Evolutionary conservation across 2,113 vertebrate genomes (phyloP).

Genomic region (Lepisosteus oculatus): DNA sequence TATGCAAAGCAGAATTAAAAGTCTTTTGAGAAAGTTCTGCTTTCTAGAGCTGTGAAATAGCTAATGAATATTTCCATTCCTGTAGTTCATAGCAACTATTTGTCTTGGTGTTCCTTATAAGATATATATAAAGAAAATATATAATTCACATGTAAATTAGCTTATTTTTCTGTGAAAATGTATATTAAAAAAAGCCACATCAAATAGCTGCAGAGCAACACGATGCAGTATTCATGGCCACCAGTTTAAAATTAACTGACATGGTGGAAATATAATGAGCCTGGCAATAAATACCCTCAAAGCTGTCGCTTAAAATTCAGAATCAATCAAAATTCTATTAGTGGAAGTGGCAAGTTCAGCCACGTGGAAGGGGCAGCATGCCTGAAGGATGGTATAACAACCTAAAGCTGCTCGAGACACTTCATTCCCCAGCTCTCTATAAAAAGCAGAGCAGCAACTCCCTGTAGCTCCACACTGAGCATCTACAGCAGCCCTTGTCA

Average conservation of each 20-base stretch:
- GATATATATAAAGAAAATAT: too few species aligned
- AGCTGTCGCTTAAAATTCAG: conserved; percentile 10
- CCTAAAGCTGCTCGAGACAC: neutral
- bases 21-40: too few species aligned
- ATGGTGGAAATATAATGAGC: conserved; percentile 1
- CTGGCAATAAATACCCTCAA: neutral
- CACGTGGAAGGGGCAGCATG: conserved; percentile 4
- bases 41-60: too few species aligned
- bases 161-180: too few species aligned
- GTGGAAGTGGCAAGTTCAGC: neutral
- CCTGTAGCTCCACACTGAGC: neutral
- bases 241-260: neutral
- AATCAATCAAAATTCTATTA: conserved; percentile 10
- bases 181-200: too few species aligned
- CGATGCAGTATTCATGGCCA: conserved; percentile 1
- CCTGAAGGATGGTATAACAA: neutral
- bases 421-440: neutral
- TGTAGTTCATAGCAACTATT: too few species aligned
- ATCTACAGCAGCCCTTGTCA: neutral
- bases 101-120: too few species aligned
- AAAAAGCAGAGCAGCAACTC: too few species aligned
- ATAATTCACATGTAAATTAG: too few species aligned
- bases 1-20: too few species aligned
- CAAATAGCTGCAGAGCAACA: neutral
- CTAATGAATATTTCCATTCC: too few species aligned